Percentiles rank a stretch among this genome's conserved stretches.
These are phyloP conservation scores for Todus mexicanus DNA, from an alignment of 2,797 vertebrate genomes.

Conservation along the genomic window DNA sequence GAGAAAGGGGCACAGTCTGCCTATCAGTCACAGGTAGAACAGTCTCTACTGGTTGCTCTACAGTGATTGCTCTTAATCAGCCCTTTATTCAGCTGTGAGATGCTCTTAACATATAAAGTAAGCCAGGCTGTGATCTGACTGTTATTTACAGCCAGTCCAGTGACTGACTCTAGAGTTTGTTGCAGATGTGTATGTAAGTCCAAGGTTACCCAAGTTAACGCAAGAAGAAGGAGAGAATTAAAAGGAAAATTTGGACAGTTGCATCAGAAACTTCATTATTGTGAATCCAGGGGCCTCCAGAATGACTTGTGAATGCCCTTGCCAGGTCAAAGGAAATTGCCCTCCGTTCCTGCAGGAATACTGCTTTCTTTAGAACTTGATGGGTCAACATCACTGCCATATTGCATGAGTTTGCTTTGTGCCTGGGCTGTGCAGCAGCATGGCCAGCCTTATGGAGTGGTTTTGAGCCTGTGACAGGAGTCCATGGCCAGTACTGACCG, in stretches of 20 bases:
- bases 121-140: neutral
- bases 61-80: slow-evolving; percentile 30
- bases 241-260: neutral
- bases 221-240: neutral
- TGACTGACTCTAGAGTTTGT: neutral
- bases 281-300: neutral
- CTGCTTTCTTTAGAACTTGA: neutral
- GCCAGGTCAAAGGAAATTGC: neutral
- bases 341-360: neutral
- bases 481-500: fast-evolving
- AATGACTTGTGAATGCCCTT: neutral
- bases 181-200: neutral
- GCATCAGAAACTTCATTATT: neutral
- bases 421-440: neutral
- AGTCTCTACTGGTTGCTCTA: neutral
- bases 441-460: neutral
- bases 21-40: neutral
- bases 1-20: neutral
- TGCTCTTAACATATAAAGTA: slow-evolving; percentile 12
- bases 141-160: neutral
- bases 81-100: neutral
- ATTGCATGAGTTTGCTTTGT: neutral
- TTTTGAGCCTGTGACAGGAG: fast-evolving
- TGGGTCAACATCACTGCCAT: neutral
- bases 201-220: neutral